Evolutionary conservation across 2,888 invertebrate species (phyloP).

Genomic region (Trissoscelio sp.): DNA sequence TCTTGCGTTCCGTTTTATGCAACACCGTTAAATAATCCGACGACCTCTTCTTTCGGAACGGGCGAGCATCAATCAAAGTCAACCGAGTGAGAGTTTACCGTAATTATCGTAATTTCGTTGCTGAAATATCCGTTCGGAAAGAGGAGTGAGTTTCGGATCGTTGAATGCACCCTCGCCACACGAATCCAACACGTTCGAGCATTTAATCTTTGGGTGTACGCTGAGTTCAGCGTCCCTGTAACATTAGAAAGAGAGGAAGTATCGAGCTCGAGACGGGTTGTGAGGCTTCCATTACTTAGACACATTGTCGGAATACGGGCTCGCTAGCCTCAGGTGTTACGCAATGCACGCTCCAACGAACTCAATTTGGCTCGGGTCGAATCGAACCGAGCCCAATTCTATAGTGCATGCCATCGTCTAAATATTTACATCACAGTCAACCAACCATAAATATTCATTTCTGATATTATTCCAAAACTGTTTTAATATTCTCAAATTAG

Average conservation of each 20-base stretch:
- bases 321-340: conserved; percentile 41
- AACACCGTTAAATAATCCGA: conserved; percentile 56
- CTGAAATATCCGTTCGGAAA: conserved; percentile 33
- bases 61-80: conserved; percentile 50
- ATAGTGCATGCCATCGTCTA: neutral
- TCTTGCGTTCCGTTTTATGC: conserved; percentile 38
- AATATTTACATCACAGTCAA: neutral
- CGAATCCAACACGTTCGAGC: conserved; percentile 16
- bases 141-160: conserved; percentile 2
- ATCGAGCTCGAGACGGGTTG: conserved; percentile 34
- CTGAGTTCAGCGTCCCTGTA: conserved; percentile 53
- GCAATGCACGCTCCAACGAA: conserved; percentile 39
- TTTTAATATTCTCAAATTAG: neutral
- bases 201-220: conserved; percentile 22
- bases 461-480: too few species aligned
- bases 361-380: conserved; percentile 20
- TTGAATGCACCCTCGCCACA: conserved; percentile 4
- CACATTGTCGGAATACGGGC: conserved; percentile 40
- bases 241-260: conserved; percentile 46
- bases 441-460: neutral
- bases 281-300: conserved; percentile 55
- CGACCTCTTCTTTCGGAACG: conserved; percentile 43
- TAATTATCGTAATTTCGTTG: conserved; percentile 49
- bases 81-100: conserved; percentile 42
- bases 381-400: neutral